phyloP scores from a whole-genome alignment of 2,888 invertebrate species.

The Ennomos quercinarius region DNA sequence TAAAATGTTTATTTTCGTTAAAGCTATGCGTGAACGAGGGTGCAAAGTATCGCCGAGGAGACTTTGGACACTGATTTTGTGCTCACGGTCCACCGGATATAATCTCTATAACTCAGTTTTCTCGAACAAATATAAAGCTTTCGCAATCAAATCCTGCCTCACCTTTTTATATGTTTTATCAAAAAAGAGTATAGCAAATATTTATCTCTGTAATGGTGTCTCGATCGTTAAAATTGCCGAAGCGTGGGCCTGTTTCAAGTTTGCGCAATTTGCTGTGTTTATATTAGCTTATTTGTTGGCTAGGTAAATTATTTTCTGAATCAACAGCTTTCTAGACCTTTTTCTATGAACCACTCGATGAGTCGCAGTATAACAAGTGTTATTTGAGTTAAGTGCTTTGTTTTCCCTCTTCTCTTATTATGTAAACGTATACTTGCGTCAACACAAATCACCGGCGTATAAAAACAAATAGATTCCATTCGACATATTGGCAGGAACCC shows the following conservation, averaged over 20 bases:
- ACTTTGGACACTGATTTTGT: conserved; percentile 53
- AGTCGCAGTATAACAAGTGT: conserved; percentile 13
- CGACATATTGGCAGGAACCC: conserved; percentile 53
- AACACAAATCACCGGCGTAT: conserved; percentile 52
- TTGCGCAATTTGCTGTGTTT: conserved; percentile 71
- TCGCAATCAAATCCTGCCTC: conserved; percentile 41
- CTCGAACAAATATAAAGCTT: conserved; percentile 52
- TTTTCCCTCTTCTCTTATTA: conserved; percentile 43
- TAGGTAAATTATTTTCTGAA: conserved; percentile 62
- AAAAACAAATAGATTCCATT: conserved; percentile 54
- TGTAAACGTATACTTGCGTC: conserved; percentile 37
- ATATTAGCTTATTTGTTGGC: conserved; percentile 59
- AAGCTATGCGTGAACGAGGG: conserved; percentile 50
- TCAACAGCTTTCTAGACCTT: conserved; percentile 12
- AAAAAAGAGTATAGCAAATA: conserved; percentile 25
- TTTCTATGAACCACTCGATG: conserved; percentile 7
- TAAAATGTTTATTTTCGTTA: conserved; percentile 72
- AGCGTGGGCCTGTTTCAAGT: conserved; percentile 61
- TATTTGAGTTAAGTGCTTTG: conserved; percentile 25
- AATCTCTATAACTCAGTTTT: conserved; percentile 57
- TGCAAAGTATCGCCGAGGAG: conserved; percentile 47
- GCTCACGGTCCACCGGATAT: conserved; percentile 53
- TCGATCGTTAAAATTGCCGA: conserved; percentile 29
- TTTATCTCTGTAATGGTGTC: conserved; percentile 30
- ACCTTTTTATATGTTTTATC: conserved; percentile 28